A percentile compares a stretch with the other conserved stretches of the same genome.
Evolutionary conservation across 2,797 vertebrate genomes (phyloP).

Genomic region (Catamblyrhynchus diadema): DNA sequence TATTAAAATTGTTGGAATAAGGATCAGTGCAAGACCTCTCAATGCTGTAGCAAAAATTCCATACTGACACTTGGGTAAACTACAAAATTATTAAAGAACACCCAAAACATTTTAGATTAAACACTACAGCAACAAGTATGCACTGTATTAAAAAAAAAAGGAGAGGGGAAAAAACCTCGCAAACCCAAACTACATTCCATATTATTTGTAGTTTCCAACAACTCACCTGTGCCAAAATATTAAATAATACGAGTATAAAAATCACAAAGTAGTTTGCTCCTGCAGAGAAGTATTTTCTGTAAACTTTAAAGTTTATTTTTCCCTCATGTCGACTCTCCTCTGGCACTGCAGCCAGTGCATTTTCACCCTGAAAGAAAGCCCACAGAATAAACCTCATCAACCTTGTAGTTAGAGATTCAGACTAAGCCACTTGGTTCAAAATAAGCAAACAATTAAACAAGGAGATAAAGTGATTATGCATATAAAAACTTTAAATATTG

Average conservation of each 20-base stretch:
- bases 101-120: not conserved
- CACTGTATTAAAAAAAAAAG: not conserved
- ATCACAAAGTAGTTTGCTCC: constrained; percentile 79
- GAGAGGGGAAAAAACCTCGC: fast-evolving
- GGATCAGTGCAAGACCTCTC: not conserved
- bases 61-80: not conserved
- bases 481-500: not conserved
- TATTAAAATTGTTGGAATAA: not conserved
- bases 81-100: not conserved
- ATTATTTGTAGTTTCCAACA: not conserved
- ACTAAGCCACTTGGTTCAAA: not conserved
- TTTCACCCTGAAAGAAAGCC: constrained; percentile 72
- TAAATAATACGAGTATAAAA: constrained; percentile 77
- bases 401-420: not conserved
- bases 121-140: not conserved
- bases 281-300: constrained; percentile 85
- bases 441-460: not conserved
- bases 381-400: not conserved
- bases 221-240: constrained; percentile 84
- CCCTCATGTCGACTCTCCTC: constrained; percentile 88
- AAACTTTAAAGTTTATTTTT: constrained; percentile 78
- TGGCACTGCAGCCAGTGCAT: constrained; percentile 61
- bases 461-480: not conserved
- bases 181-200: not conserved
- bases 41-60: not conserved